phyloP scores from a whole-genome alignment of 2,113 vertebrate species.

The Oceanodroma tethys region DNA sequence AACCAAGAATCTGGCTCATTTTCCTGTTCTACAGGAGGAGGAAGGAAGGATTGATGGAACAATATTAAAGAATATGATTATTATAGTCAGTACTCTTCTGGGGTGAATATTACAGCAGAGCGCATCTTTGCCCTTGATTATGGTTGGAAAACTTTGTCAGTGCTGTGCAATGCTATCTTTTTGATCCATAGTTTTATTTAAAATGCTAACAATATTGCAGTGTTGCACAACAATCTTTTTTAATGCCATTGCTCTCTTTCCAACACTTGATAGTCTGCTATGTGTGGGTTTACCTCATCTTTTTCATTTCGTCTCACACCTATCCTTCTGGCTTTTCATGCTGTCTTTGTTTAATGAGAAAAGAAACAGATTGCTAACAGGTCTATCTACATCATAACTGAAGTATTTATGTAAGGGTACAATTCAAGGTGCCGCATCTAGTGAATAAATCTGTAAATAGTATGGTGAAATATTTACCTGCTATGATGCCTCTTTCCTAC shows the following conservation, averaged over 20 bases:
- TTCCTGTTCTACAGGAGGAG: not conserved
- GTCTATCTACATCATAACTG: not conserved
- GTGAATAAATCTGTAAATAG: not conserved
- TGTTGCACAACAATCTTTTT: not conserved
- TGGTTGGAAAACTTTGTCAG: not conserved
- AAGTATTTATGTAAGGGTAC: not conserved
- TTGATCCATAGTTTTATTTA: not conserved
- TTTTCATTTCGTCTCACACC: not conserved
- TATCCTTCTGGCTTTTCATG: not conserved
- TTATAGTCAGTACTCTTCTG: not conserved
- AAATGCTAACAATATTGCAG: not conserved
- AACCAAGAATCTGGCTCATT: not conserved
- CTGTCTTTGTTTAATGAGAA: not conserved
- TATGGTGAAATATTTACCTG: not conserved
- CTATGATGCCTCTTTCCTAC: not conserved
- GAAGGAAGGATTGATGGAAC: not conserved
- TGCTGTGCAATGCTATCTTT: not conserved
- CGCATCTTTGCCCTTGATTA: not conserved
- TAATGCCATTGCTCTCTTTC: not conserved
- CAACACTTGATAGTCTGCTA: not conserved
- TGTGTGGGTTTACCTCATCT: not conserved
- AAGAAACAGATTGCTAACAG: not conserved
- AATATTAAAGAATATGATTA: not conserved
- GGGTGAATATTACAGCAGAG: not conserved
- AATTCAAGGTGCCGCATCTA: not conserved